phyloP scores from a whole-genome alignment of 2,888 invertebrate species.

The Keiferia lycopersicella region DNA sequence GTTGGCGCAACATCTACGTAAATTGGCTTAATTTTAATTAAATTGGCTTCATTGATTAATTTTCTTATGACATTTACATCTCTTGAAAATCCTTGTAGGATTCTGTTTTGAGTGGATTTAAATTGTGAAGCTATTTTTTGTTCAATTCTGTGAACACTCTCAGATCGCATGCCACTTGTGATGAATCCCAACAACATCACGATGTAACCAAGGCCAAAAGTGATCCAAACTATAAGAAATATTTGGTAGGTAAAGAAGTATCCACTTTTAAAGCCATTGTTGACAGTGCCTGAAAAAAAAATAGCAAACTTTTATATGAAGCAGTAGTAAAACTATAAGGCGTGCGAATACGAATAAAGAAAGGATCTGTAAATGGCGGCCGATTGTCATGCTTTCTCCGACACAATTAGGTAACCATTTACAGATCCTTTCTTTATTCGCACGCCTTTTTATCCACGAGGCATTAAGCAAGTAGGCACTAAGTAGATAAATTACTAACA shows the following conservation, averaged over 20 bases:
- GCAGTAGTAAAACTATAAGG: not conserved
- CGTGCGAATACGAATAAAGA: too few species aligned
- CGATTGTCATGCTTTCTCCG: too few species aligned
- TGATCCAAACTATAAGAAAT: slow-evolving; percentile 93
- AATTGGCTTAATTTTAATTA: slow-evolving; percentile 92
- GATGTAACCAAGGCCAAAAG: slow-evolving; percentile 94
- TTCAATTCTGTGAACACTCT: slow-evolving; percentile 87
- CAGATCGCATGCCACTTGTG: slow-evolving; percentile 87
- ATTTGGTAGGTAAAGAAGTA: slow-evolving; percentile 88
- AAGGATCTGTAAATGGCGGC: too few species aligned
- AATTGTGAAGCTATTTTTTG: slow-evolving; percentile 89
- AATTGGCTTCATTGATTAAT: slow-evolving; percentile 90
- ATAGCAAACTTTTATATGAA: not conserved
- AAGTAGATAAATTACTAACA: too few species aligned
- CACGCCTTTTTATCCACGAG: too few species aligned
- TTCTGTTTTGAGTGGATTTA: slow-evolving; percentile 89
- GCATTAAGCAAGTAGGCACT: too few species aligned
- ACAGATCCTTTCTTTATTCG: too few species aligned
- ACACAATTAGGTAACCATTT: too few species aligned
- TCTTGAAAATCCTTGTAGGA: slow-evolving; percentile 88
- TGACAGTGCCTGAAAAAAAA: slow-evolving; percentile 66
- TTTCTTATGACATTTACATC: slow-evolving; percentile 87
- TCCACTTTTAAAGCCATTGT: slow-evolving; percentile 79
- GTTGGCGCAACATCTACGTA: slow-evolving; percentile 83
- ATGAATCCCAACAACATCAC: slow-evolving; percentile 95